A percentile compares a stretch with the other conserved stretches of the same genome.
These are phyloP conservation scores for Penaeus monodon DNA, from an alignment of 2,888 invertebrate species.

Conservation along the genomic window DNA sequence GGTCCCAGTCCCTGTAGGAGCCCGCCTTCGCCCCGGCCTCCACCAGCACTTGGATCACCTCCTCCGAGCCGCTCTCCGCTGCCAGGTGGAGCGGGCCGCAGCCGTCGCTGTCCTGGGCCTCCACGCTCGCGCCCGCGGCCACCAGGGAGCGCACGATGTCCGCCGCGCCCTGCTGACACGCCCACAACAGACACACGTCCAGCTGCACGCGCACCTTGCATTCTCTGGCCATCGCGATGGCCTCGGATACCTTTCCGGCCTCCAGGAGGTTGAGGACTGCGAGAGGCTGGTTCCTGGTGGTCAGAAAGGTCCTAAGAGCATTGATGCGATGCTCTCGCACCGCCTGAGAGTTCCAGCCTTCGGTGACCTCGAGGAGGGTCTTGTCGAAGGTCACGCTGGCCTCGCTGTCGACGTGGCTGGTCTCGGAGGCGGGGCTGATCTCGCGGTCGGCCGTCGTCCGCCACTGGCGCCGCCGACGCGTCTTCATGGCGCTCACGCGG, in stretches of 20 bases:
- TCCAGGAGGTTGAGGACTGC: constrained; percentile 53
- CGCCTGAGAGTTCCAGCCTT: constrained; percentile 33
- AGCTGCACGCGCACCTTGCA: constrained; percentile 48
- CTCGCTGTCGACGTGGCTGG: constrained; percentile 36
- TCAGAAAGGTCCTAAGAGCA: constrained; percentile 57
- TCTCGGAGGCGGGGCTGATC: constrained; percentile 49
- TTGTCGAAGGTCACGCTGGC: constrained; percentile 33
- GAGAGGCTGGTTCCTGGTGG: constrained; percentile 53
- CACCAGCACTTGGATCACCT: constrained; percentile 78
- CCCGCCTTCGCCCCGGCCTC: constrained; percentile 61
- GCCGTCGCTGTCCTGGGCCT: constrained; percentile 78
- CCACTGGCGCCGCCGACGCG: constrained; percentile 36
- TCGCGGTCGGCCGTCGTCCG: constrained; percentile 13
- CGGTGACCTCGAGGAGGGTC: constrained; percentile 35
- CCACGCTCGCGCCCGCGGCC: constrained; percentile 74
- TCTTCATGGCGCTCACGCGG: constrained; percentile 38
- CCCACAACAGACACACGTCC: constrained; percentile 63
- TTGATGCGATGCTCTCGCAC: constrained; percentile 48
- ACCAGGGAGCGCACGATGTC: constrained; percentile 49
- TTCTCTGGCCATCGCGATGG: constrained; percentile 37
- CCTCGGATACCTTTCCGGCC: constrained; percentile 48
- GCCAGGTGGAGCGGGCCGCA: constrained; percentile 86
- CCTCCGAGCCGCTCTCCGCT: constrained; percentile 80
- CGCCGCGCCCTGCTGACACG: constrained; percentile 54
- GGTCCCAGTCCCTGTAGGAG: constrained; percentile 76